Conservation (phyloP, 2,797 vertebrate species). For the Arrhamphus sclerolepis region DNA sequence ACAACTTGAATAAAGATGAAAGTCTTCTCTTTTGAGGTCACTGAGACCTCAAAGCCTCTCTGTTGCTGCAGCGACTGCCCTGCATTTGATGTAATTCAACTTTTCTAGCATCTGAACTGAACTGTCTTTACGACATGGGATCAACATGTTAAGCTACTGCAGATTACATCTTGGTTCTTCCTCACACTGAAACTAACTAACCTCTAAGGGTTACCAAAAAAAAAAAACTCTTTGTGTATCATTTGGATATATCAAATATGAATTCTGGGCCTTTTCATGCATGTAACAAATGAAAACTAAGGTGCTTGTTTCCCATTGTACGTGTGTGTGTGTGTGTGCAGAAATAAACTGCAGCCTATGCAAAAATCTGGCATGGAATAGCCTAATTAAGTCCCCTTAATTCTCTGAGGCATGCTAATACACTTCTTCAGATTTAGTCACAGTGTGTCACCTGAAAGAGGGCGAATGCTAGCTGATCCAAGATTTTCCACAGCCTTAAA, state of each 20-base stretch:
- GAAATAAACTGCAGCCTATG: conserved; percentile 31
- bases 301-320: conserved; percentile 13
- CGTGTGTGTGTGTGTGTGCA: conserved; percentile 1
- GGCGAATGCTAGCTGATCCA: conserved; percentile 10
- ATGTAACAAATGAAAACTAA: conserved; percentile 5
- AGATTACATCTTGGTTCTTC: conserved; percentile 18
- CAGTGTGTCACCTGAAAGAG: conserved; percentile 1
- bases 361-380: conserved; percentile 33
- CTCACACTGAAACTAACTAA: background rate
- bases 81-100: conserved; percentile 29
- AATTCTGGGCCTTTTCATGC: too few species aligned
- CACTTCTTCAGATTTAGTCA: conserved; percentile 20
- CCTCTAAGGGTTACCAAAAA: background rate
- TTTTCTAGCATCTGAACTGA: conserved; percentile 5
- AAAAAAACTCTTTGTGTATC: too few species aligned
- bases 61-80: conserved; percentile 24
- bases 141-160: conserved; percentile 2
- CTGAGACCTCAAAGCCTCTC: conserved; percentile 32
- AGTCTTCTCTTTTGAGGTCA: conserved; percentile 50
- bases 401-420: conserved; percentile 17
- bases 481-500: conserved; percentile 35
- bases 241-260: too few species aligned
- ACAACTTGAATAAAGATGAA: conserved; percentile 43
- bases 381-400: conserved; percentile 15
- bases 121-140: conserved; percentile 2